Conservation (phyloP, 2,113 vertebrate species). For the Apus apus region DNA sequence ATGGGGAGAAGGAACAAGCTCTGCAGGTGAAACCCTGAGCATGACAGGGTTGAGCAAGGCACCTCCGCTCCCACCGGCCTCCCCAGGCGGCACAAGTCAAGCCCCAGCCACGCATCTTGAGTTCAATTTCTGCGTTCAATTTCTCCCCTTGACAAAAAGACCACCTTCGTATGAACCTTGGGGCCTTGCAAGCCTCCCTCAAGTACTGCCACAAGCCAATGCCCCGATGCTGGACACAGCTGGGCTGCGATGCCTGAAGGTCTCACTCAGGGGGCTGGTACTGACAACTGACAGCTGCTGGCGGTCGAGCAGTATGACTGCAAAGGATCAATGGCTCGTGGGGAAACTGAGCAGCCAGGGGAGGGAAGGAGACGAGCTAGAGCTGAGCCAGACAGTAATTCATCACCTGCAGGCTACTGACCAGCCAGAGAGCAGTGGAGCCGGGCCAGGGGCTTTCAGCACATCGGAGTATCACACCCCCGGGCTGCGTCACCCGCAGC, state of each 20-base stretch:
- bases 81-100: rapidly evolving
- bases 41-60: rapidly evolving
- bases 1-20: not conserved
- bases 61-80: not conserved
- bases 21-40: rapidly evolving
- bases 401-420: not conserved
- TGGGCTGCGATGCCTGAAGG: not conserved
- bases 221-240: not conserved
- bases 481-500: not conserved
- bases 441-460: not conserved
- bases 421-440: rapidly evolving
- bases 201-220: rapidly evolving
- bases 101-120: too few relatives aligned
- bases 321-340: rapidly evolving
- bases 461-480: not conserved
- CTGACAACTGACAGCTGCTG: not conserved
- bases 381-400: not conserved
- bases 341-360: not conserved
- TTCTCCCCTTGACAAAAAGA: not conserved
- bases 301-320: not conserved
- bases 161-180: rapidly evolving
- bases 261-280: not conserved
- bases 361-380: not conserved
- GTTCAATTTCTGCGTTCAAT: not conserved
- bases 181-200: too few relatives aligned